Percentiles rank a stretch among this genome's conserved stretches.
Conservation (phyloP, 2,888 invertebrate species). For the Nymphalis polychloros region DNA sequence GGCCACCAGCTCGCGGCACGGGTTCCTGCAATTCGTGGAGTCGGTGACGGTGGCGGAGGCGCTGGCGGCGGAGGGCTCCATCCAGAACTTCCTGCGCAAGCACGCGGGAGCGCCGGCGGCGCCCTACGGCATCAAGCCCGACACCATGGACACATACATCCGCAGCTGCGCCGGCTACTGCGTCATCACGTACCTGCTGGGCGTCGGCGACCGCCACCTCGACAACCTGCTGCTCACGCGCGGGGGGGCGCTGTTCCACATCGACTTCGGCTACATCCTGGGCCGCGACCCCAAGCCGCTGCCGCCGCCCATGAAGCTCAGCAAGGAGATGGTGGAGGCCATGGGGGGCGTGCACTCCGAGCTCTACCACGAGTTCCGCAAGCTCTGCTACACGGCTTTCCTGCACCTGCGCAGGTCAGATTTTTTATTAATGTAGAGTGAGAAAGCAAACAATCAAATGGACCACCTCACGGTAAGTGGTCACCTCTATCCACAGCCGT, state of each 20-base stretch:
- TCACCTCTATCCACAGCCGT: too few relatives aligned
- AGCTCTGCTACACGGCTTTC: conserved; percentile 97
- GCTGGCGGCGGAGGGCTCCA: conserved; percentile 91
- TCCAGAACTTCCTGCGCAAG: conserved; percentile 95
- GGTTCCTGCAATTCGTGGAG: conserved; percentile 97
- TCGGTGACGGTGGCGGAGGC: conserved; percentile 96
- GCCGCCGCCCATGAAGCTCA: conserved; percentile 99
- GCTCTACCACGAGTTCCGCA: conserved; percentile 96
- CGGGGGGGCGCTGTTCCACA: conserved; percentile 95
- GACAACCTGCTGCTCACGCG: conserved; percentile 97
- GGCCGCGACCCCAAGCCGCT: conserved; percentile 99
- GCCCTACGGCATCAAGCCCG: conserved; percentile 94
- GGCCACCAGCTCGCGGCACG: conserved; percentile 97
- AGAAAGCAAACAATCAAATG: too few relatives aligned
- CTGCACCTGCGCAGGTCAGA: conserved; percentile 91
- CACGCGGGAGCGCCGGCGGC: conserved; percentile 91
- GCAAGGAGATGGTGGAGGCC: conserved; percentile 99
- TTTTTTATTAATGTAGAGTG: too few relatives aligned
- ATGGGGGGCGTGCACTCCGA: conserved; percentile 96
- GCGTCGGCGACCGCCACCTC: conserved; percentile 98
- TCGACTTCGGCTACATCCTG: conserved; percentile 98
- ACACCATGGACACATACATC: conserved; percentile 99
- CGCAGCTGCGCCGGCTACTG: conserved; percentile 98
- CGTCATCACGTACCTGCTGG: conserved; percentile 97
- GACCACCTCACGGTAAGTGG: too few relatives aligned